Evolutionary conservation across 1,140 invertebrate genomes (phyloP).

Genomic region (Globodera ellingtonae): DNA sequence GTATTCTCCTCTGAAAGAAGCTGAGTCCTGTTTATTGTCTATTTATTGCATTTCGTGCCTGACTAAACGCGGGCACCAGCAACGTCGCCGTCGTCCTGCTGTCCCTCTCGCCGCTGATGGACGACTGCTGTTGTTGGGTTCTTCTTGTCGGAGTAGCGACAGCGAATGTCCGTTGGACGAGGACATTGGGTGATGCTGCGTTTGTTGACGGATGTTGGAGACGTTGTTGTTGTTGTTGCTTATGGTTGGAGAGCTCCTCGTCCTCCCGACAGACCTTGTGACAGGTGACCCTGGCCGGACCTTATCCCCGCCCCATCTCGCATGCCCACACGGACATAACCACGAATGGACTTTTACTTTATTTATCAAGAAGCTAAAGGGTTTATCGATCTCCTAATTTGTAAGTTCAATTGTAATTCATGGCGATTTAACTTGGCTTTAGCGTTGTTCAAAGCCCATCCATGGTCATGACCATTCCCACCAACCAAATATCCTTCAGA

Average conservation of each 20-base stretch:
- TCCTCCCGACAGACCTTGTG: constrained; percentile 24
- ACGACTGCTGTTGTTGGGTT: not conserved
- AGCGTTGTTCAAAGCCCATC: constrained; percentile 4
- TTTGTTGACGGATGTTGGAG: not conserved
- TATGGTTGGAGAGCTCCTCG: not conserved
- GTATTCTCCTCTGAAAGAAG: too few relatives aligned
- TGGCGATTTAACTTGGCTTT: not conserved
- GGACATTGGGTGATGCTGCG: not conserved
- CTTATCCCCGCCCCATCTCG: not conserved
- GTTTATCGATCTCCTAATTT: too few relatives aligned
- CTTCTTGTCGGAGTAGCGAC: not conserved
- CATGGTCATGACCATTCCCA: not conserved
- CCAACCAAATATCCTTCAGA: not conserved
- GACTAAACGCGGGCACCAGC: constrained; percentile 18
- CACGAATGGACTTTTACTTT: too few relatives aligned
- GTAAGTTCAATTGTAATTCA: too few relatives aligned
- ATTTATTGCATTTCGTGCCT: not conserved
- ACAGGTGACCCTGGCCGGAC: constrained; percentile 8
- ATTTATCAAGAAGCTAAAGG: too few relatives aligned
- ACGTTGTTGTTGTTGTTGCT: not conserved
- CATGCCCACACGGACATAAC: too few relatives aligned
- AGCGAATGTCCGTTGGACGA: constrained; percentile 14
- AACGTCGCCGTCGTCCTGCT: constrained; percentile 5
- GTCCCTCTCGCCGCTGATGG: not conserved
- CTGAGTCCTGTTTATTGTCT: too few relatives aligned